Conservation (phyloP, 2,797 vertebrate genomes). For the Notoglanidium macrostoma region DNA sequence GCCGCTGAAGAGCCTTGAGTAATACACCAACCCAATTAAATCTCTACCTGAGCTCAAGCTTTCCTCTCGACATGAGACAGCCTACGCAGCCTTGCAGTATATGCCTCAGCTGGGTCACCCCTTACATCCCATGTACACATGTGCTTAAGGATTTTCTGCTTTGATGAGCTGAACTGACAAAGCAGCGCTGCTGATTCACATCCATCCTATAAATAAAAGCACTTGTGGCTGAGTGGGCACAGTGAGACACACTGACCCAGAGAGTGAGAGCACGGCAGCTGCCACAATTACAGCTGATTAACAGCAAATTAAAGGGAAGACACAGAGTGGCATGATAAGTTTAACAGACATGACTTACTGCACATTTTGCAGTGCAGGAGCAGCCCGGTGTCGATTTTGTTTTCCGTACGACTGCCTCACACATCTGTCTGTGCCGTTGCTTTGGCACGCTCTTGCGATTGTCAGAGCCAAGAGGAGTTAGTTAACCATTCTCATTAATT, state of each 20-base stretch:
- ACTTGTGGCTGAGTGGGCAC: conserved; percentile 37
- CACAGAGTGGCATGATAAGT: conserved; percentile 47
- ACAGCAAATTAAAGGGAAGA: conserved; percentile 52
- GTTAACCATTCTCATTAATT: conserved; percentile 62
- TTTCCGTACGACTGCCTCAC: conserved; percentile 45
- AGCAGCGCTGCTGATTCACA: conserved; percentile 38
- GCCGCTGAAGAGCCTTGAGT: conserved; percentile 53
- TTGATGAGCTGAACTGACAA: conserved; percentile 57
- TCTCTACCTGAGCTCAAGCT: conserved; percentile 50
- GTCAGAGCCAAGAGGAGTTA: conserved; percentile 58
- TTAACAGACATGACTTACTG: conserved; percentile 44
- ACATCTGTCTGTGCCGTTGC: conserved; percentile 54
- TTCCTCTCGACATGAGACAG: conserved; percentile 40
- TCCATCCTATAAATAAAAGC: conserved; percentile 50
- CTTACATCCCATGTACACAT: conserved; percentile 41
- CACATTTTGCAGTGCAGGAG: conserved; percentile 35
- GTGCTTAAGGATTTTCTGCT: conserved; percentile 52
- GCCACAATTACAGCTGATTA: conserved; percentile 58
- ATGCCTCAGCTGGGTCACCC: conserved; percentile 49
- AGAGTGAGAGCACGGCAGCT: conserved; percentile 51
- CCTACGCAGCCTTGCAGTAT: conserved; percentile 15
- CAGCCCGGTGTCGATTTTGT: conserved; percentile 38
- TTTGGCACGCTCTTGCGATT: conserved; percentile 44
- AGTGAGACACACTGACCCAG: conserved; percentile 43
- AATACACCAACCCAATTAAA: conserved; percentile 56